phyloP scores from a whole-genome alignment of 2,797 vertebrate species.

The Lepus oiostolus region DNA sequence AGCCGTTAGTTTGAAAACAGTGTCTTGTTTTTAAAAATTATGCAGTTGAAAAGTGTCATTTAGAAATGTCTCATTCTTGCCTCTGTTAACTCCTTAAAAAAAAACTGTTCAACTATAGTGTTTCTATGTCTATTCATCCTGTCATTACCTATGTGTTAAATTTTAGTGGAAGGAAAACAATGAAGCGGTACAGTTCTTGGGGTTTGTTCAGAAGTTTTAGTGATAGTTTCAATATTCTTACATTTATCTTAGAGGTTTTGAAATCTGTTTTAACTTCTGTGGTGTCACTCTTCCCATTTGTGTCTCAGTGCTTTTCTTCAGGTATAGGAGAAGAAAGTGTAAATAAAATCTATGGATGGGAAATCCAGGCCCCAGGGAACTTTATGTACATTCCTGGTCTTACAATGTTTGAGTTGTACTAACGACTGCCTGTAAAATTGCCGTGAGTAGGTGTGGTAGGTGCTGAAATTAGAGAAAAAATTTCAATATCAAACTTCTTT shows the following conservation, averaged over 20 bases:
- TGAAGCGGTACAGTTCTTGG: background rate
- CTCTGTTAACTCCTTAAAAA: background rate
- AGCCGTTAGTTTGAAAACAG: background rate
- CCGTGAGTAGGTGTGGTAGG: background rate
- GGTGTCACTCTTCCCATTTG: background rate
- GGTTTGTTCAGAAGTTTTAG: background rate
- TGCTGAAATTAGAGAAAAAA: slow-evolving; percentile 17
- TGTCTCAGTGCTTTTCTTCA: background rate
- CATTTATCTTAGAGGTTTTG: slow-evolving; percentile 35
- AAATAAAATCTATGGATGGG: background rate
- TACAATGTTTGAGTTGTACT: background rate
- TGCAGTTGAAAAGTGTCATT: background rate
- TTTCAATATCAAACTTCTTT: slow-evolving; percentile 58
- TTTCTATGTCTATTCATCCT: background rate
- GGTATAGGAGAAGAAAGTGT: slow-evolving; percentile 11
- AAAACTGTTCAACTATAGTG: background rate
- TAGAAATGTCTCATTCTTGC: background rate
- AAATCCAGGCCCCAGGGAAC: background rate
- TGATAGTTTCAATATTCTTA: background rate
- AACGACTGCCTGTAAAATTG: slow-evolving; percentile 24
- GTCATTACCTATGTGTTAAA: background rate
- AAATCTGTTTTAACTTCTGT: slow-evolving; percentile 35
- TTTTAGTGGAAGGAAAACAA: background rate
- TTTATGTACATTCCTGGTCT: background rate
- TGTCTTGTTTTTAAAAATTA: background rate